Conservation (phyloP, 2,113 vertebrate genomes). For the Xiphophorus couchianus region DNA sequence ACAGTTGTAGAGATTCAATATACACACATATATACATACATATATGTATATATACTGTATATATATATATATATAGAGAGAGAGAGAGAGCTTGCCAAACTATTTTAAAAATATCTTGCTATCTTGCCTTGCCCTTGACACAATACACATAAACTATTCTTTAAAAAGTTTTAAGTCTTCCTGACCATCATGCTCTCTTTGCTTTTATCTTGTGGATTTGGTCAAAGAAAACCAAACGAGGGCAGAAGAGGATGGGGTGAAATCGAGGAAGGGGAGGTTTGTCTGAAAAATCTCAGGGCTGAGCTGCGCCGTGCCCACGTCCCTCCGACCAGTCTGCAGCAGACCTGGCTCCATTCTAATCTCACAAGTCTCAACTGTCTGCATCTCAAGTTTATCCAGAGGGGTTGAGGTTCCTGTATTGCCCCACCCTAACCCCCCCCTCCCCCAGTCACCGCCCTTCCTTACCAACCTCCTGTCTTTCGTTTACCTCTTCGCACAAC, state of each 20-base stretch:
- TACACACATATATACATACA: neutral
- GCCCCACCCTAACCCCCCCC: neutral
- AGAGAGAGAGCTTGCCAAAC: neutral
- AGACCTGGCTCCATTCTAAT: constrained; percentile 78
- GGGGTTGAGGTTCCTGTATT: constrained; percentile 48
- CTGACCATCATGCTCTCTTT: constrained; percentile 52
- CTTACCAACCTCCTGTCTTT: constrained; percentile 49
- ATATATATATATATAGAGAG: no score
- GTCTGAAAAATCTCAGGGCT: constrained; percentile 47
- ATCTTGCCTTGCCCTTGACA: constrained; percentile 70
- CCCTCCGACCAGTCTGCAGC: constrained; percentile 45
- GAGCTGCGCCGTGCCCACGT: constrained; percentile 36
- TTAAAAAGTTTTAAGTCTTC: constrained; percentile 54
- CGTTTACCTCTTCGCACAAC: constrained; percentile 39
- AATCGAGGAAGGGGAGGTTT: constrained; percentile 12
- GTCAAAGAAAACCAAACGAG: constrained; percentile 60
- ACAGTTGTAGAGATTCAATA: constrained; percentile 48
- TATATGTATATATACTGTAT: no score
- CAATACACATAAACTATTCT: constrained; percentile 78
- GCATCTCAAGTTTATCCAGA: constrained; percentile 71
- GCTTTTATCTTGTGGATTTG: constrained; percentile 45
- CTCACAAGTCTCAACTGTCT: constrained; percentile 76
- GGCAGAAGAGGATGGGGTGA: constrained; percentile 38
- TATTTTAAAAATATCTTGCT: constrained; percentile 15
- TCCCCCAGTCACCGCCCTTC: constrained; percentile 49